Percentiles rank a stretch among this genome's conserved stretches.
Conservation (phyloP, 2,888 invertebrate genomes). For the Calameuta filiformis region DNA sequence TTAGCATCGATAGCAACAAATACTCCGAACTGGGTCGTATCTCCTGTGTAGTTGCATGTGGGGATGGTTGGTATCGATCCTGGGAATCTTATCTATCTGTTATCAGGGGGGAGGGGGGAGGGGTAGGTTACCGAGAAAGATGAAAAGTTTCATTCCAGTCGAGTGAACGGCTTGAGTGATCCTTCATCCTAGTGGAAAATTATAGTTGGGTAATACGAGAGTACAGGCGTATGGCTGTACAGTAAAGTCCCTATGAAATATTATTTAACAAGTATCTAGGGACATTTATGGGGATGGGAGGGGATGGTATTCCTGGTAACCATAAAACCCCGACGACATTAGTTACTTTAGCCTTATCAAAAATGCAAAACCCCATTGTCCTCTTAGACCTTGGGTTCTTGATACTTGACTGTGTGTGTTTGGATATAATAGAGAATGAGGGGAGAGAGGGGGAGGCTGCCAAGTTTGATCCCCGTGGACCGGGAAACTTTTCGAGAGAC, state of each 20-base stretch:
- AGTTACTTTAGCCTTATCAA: slow-evolving; percentile 52
- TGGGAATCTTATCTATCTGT: not conserved
- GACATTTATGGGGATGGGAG: slow-evolving; percentile 43
- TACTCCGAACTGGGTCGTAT: not conserved
- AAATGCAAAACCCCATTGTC: slow-evolving; percentile 48
- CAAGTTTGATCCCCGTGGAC: not conserved
- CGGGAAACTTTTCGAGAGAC: not conserved
- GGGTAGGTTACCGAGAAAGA: not conserved
- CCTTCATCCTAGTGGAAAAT: not conserved
- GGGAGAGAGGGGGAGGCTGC: not conserved
- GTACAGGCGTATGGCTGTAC: not conserved
- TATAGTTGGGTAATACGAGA: not conserved
- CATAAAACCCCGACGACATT: slow-evolving; percentile 44
- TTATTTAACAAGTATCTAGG: slow-evolving; percentile 46
- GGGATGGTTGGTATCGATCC: not conserved
- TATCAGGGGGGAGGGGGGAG: not conserved
- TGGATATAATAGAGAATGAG: not conserved
- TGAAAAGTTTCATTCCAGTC: not conserved
- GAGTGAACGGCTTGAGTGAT: not conserved
- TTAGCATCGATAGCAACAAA: not conserved
- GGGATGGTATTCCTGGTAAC: slow-evolving; percentile 20
- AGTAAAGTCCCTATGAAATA: slow-evolving; percentile 44
- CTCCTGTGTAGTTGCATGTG: not conserved
- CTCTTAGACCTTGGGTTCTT: slow-evolving; percentile 7
- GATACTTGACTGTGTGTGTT: not conserved